Conservation (phyloP, 2,888 invertebrate species). For the Heliconius ismenius region DNA sequence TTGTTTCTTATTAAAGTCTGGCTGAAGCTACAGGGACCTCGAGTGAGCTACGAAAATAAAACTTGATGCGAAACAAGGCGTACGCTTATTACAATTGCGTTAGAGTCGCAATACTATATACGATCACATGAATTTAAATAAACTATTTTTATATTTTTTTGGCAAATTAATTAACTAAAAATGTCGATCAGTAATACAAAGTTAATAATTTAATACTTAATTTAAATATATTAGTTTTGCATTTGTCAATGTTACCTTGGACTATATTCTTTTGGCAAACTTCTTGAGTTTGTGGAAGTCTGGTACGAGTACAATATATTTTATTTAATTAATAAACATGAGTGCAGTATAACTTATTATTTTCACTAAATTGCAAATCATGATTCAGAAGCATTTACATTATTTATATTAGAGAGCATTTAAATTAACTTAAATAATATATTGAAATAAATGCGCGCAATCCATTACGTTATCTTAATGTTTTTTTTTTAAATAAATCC, state of each 20-base stretch:
- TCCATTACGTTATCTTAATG: background rate
- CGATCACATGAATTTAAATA: background rate
- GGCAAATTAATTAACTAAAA: background rate
- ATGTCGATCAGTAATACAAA: background rate
- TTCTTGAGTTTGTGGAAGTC: slow-evolving; percentile 12
- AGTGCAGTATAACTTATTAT: background rate
- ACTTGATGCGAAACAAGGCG: slow-evolving; percentile 58
- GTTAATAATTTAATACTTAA: slow-evolving; percentile 3
- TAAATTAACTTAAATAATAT: background rate
- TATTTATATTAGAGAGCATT: background rate
- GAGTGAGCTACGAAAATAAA: slow-evolving; percentile 75
- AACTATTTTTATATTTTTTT: background rate
- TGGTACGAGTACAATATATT: slow-evolving; percentile 2
- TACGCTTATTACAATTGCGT: slow-evolving; percentile 30
- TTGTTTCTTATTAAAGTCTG: slow-evolving; percentile 42
- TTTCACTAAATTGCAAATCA: background rate
- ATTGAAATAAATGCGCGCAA: background rate
- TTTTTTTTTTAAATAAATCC: background rate
- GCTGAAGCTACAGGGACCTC: slow-evolving; percentile 59
- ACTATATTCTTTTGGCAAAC: slow-evolving; percentile 16
- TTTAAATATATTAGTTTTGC: slow-evolving; percentile 7
- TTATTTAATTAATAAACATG: background rate
- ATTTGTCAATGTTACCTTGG: slow-evolving; percentile 10
- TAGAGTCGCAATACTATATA: slow-evolving; percentile 32
- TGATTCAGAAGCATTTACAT: background rate